Evolutionary conservation across 2,797 vertebrate genomes (phyloP), one percentile per base, ranked within the genome.

Genomic region (Anniella stebbinsi): DNA sequence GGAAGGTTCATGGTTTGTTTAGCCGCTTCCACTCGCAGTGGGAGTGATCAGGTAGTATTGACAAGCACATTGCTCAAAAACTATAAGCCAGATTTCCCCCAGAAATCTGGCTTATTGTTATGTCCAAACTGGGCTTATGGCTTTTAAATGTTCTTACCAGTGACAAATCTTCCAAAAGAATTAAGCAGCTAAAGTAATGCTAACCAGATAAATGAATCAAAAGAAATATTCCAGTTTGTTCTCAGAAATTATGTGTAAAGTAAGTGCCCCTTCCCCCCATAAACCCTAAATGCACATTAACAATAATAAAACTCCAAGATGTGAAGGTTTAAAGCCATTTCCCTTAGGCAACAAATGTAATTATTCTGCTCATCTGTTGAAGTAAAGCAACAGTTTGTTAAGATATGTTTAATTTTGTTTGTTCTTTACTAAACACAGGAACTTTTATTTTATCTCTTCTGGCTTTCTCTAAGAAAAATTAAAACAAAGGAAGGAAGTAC

Each of bases 321-420:
- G 0, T 0, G 70, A n/a, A 91, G 70, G 63, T 80, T 48, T 0
- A 86, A 86, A 86, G 54, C 33, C 3, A 25, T 90, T 89, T 54
- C 80, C 70, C 10, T 75, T 69, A 41, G 9, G 0, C 8, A 86
- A 75, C 5, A 51, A 54, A 60, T 25, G 63, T 51, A 60, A 85
- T 63, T 33, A 88, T 84, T 86, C 90, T 86, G 51, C 30, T 90
- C 69, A 90, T 93, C 82, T 75, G 84, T 12, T 72, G 54, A 92
- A 88, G 73, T 76, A 54, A 80, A 75, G 10, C 91, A 88, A 82
- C 86, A 23, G 36, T 90, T 23, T 87, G 8, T 33, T 23, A 92
- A 80, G 51, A 81, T 3, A 33, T 63, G 28, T 0, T 25, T 7
- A 11, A 78, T 48, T 67, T 1, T 75, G 54, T 84, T 85, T 77